These are phyloP conservation scores for Saturnia pavonia DNA, from an alignment of 2,888 invertebrate genomes.

Conservation along the genomic window DNA sequence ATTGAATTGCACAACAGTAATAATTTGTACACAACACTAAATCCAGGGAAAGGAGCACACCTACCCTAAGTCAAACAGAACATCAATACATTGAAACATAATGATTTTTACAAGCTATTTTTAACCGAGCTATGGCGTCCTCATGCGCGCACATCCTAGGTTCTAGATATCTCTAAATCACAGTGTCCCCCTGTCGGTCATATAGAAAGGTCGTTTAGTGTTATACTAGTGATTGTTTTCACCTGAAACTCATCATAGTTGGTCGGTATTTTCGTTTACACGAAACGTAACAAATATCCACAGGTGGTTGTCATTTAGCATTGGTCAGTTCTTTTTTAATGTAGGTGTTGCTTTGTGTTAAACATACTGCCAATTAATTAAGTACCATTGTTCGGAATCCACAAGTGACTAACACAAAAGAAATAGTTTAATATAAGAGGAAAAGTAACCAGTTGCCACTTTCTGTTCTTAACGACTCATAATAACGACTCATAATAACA, in stretches of 20 bases:
- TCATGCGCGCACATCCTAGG: constrained; percentile 8
- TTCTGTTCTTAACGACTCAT: not conserved
- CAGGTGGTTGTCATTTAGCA: not conserved
- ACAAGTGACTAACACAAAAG: not conserved
- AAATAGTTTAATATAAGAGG: not conserved
- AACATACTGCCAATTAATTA: not conserved
- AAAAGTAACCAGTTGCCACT: not conserved
- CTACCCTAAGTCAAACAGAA: constrained; percentile 1
- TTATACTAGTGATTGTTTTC: not conserved
- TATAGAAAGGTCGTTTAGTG: not conserved
- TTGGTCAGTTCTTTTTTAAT: not conserved
- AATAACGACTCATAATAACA: not conserved
- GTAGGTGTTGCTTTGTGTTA: not conserved
- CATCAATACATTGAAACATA: constrained; percentile 11
- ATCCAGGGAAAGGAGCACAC: not conserved
- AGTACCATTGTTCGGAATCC: not conserved
- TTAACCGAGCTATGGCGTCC: constrained; percentile 5
- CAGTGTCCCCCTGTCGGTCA: not conserved
- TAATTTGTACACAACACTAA: constrained; percentile 1
- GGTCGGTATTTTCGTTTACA: not conserved
- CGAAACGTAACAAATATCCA: constrained; percentile 1
- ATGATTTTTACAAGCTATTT: constrained; percentile 6
- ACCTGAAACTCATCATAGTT: not conserved
- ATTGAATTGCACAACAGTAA: not conserved
- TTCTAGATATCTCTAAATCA: not conserved